Percentiles rank a stretch among this genome's conserved stretches.
Conservation (phyloP, 2,113 vertebrate genomes). For the Anarhynchus alexandrinus region DNA sequence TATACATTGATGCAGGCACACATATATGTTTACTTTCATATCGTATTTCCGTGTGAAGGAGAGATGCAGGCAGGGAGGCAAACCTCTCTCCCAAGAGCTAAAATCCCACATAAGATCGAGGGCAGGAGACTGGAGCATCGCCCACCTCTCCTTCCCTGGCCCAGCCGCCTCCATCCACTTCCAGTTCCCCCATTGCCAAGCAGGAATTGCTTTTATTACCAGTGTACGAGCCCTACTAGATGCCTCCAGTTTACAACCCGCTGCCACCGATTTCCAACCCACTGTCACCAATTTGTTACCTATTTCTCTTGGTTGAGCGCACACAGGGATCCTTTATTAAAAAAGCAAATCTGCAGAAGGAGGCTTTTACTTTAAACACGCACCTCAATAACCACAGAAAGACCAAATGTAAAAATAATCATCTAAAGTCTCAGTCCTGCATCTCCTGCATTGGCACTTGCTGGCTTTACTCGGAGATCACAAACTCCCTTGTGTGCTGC, state of each 20-base stretch:
- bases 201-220: background rate
- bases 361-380: background rate
- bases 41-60: background rate
- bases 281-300: background rate
- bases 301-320: rapidly evolving
- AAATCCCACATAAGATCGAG: background rate
- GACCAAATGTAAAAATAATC: slow-evolving; percentile 34
- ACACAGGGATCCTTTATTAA: background rate
- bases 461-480: background rate
- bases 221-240: background rate
- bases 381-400: background rate
- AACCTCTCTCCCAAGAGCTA: background rate
- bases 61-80: background rate
- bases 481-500: slow-evolving; percentile 15
- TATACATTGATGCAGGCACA: background rate
- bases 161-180: background rate
- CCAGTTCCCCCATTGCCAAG: background rate
- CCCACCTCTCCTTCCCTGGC: background rate
- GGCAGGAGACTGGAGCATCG: background rate
- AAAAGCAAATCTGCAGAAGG: background rate
- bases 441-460: background rate
- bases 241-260: background rate
- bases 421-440: background rate
- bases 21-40: background rate
- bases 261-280: background rate